Conservation (phyloP, 1,140 invertebrate species). For the Cardiocondyla obscurior region DNA sequence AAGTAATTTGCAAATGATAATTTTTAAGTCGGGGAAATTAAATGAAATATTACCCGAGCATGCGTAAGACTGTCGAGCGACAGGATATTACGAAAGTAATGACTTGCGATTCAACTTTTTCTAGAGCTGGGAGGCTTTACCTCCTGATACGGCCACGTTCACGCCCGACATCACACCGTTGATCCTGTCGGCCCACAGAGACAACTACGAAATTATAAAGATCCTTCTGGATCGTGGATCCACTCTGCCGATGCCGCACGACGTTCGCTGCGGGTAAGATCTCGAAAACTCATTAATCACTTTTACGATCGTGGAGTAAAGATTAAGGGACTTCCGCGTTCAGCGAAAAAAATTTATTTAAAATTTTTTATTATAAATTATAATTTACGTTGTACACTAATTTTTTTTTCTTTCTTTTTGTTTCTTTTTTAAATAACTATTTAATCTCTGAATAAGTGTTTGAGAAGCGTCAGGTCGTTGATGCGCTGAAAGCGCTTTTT, state of each 20-base stretch:
- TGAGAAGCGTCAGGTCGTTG: not conserved
- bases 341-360: not conserved
- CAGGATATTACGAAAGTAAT: conserved; percentile 10
- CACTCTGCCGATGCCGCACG: conserved; percentile 94
- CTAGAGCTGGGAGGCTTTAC: conserved; percentile 95
- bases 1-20: not conserved
- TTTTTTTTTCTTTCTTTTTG: not conserved
- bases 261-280: conserved; percentile 88
- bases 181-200: conserved; percentile 96
- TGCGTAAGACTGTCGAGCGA: not conserved
- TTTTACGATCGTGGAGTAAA: not conserved
- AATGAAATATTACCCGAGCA: not conserved
- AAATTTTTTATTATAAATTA: not conserved
- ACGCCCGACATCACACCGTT: conserved; percentile 98
- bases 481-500: conserved; percentile 19
- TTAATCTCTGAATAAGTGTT: not conserved
- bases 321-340: not conserved
- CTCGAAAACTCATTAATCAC: not conserved
- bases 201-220: conserved; percentile 99
- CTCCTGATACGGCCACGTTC: conserved; percentile 95
- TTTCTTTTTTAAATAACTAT: not conserved
- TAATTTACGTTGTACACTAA: not conserved
- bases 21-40: not conserved
- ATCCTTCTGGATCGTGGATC: conserved; percentile 96
- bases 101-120: conserved; percentile 62